phyloP scores from a whole-genome alignment of 2,113 vertebrate species.

The Tychaedon coryphoeus region DNA sequence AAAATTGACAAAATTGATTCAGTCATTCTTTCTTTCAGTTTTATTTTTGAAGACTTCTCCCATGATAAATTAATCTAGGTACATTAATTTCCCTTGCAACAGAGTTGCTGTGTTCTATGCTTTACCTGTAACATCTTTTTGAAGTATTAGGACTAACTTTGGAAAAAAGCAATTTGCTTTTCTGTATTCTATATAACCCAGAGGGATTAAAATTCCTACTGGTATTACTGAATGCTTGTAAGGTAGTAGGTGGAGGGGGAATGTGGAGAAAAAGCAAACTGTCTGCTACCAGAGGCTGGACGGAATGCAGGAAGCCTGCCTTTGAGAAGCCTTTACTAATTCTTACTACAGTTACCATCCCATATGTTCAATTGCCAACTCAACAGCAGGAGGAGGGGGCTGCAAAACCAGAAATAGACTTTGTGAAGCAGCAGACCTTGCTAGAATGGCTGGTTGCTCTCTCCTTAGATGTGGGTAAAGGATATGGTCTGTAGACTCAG shows the following conservation, averaged over 20 bases:
- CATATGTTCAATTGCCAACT: background rate
- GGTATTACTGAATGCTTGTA: background rate
- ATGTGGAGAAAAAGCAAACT: background rate
- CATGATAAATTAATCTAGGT: background rate
- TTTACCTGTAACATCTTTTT: background rate
- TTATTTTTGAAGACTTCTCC: background rate
- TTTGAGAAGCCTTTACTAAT: background rate
- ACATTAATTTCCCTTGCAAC: background rate
- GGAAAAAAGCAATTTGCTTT: background rate
- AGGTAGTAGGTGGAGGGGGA: rapidly evolving
- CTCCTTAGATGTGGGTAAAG: background rate
- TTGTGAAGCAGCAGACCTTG: background rate
- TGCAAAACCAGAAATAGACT: background rate
- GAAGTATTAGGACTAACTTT: background rate
- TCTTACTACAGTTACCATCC: background rate
- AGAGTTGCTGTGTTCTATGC: background rate
- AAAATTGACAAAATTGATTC: background rate
- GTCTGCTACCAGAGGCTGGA: background rate
- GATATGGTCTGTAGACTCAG: background rate
- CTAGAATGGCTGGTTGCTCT: background rate
- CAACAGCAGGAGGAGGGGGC: background rate
- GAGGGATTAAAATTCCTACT: background rate
- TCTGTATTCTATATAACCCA: background rate
- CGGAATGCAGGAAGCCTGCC: background rate
- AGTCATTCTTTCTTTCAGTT: background rate